Evolutionary conservation across 2,797 vertebrate genomes (phyloP), one percentile per base, ranked within the genome.

Genomic region (Fistularia tabacaria): DNA sequence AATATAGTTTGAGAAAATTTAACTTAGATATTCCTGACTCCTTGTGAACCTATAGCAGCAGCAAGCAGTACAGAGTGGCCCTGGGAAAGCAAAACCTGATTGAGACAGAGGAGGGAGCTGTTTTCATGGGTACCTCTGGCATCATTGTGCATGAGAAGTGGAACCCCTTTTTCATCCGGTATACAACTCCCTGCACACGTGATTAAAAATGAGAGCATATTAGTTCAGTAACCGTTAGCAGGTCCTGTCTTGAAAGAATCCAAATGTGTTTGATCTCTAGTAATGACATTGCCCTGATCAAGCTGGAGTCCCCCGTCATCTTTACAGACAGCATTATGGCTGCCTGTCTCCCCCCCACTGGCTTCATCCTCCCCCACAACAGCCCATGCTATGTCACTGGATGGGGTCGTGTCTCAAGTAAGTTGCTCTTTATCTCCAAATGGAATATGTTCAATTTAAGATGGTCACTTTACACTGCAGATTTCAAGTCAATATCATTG

Each of bases 271-370:
- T 42, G 25, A 25, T 50, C 39, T 44, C 39, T 63, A 90, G 83
- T 44, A 85, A 95, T 0, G 93, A 97, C 81, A 94, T 95, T 0
- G 92, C 93, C 56, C 79, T 95, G 72, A 66, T 97, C 74, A 95
- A 94, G 79, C 87, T 94, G 71, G 74, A 80, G 0, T 58, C 87
- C 36, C 67, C 79, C 0, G 89, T 92, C 51, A 11, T 73, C 43
- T 57, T 86, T 64, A 90, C 74, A 0, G 78, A 91, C 9, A 88
- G 66, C 6, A 81, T 95, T 85, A 84, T 80, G 57, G 14, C 88
- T 0, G 68, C 89, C 49, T 94, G 93, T 77, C 78, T 95, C 67
- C 93, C 94, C 0, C 46, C 69, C 0, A 7, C 53, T 0, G 89
- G 3, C 0, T 3, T 68, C 1, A 0, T 88, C 49, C 86, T 95